Base-by-base conservation (phyloP, 92 coral and sea anemone species). In the Epizoanthus ramosus region DNA sequence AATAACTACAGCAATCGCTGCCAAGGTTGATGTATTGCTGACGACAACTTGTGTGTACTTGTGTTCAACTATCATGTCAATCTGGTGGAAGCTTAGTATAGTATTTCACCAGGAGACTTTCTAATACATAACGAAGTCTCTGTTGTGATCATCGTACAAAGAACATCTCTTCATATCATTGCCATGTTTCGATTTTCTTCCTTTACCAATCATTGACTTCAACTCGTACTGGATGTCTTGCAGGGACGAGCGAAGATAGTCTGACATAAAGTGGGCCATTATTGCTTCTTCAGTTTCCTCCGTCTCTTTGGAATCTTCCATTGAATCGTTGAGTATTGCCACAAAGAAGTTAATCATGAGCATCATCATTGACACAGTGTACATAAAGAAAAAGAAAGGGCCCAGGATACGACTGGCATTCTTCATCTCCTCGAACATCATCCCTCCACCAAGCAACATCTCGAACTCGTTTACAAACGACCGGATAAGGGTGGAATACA, bases 251-350 rank as follows among this genome's bases (percentile, higher is more conserved):
- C 82, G 71, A 22, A 77, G 14, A 17, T 77, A 77, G 52, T 41
- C 61, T 60, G 82, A 77, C 71, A 77, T 77, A 61, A 77, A 77
- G 13, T 61, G 37, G 41, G 82, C 70, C 82, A 77, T 77, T 19
- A 77, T 77, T 3, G 71, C 82, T 6, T 63, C 71, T 9, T 77
- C 82, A 4, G 19, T 60, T 21, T 89, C 80, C 45, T 86, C 63
- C 21, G 67, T 61, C 17, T 93, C 85, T 13, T 86, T 86, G 13
- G 91, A 86, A 8, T 93, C 98, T 1, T 87, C 88, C 85, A 94
- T 94, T 22, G 98, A 90, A 50, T 95, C 98, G 71, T 91, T 93
- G 14, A 95, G 63, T 74, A 95, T 95, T 25, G 98, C 88, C 45
- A 95, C 81, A 76, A 95, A 95, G 63, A 95, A 89, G 82, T 95